These are phyloP conservation scores for Anguilla rostrata DNA, from an alignment of 2,113 vertebrate species.

Conservation along the genomic window DNA sequence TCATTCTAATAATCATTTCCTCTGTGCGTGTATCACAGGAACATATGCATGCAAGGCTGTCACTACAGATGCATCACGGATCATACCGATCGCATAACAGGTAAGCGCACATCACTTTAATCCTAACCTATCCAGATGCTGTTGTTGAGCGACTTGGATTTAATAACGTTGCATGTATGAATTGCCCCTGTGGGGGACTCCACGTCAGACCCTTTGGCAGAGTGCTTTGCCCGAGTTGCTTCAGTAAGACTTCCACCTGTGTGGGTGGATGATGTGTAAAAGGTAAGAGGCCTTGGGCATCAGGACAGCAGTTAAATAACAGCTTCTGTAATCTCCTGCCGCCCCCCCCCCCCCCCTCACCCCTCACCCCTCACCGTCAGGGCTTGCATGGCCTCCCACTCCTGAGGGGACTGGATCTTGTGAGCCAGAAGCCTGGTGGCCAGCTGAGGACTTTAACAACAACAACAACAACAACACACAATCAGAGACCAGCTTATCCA, in stretches of 20 bases:
- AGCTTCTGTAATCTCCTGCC: background rate
- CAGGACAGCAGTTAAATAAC: background rate
- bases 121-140: no score
- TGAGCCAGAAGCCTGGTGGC: slow-evolving; percentile 93
- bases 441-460: slow-evolving; percentile 80
- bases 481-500: background rate
- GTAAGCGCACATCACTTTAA: background rate
- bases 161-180: no score
- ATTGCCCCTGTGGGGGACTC: background rate
- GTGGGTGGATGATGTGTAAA: background rate
- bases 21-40: background rate
- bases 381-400: slow-evolving; percentile 96
- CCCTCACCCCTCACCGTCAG: slow-evolving; percentile 79
- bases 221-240: background rate
- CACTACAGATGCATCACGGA: background rate
- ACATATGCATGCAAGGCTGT: background rate
- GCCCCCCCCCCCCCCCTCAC: slow-evolving; percentile 31
- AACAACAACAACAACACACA: slow-evolving; percentile 22
- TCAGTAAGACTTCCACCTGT: background rate
- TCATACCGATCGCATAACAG: background rate
- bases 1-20: background rate
- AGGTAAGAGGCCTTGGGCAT: background rate
- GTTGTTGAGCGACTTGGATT: no score
- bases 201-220: background rate
- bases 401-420: slow-evolving; percentile 98